A percentile compares a stretch with the other conserved stretches of the same genome.
Conservation (phyloP, 2,797 vertebrate genomes). For the Enteromius afrohamiltoni region DNA sequence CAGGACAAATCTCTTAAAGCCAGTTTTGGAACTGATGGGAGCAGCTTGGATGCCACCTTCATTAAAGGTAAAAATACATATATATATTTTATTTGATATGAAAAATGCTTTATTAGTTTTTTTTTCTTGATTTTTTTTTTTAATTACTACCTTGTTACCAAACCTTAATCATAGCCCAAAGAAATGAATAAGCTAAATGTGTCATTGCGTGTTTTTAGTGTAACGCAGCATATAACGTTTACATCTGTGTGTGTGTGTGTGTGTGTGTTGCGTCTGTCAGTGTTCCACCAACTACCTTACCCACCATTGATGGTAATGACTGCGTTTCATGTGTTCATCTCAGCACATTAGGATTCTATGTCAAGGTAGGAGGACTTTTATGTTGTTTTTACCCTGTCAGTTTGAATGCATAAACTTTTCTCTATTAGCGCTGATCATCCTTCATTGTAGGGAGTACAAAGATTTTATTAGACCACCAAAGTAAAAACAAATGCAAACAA, state of each 20-base stretch:
- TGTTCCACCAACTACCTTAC: not conserved
- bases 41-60: not conserved
- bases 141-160: not conserved
- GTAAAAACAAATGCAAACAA: conserved; percentile 33
- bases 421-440: not conserved
- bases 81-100: not conserved
- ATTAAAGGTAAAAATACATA: conserved; percentile 11
- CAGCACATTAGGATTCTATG: conserved; percentile 11
- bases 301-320: not conserved
- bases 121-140: not conserved
- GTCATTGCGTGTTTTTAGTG: not conserved
- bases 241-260: not conserved
- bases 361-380: conserved; percentile 8
- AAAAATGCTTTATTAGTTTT: not conserved
- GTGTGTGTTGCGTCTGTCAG: conserved; percentile 7
- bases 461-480: conserved; percentile 12
- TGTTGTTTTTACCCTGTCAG: not conserved
- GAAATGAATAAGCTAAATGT: not conserved
- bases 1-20: conserved; percentile 16
- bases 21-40: not conserved
- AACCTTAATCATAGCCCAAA: not conserved
- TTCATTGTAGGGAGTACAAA: conserved; percentile 35
- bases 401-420: not conserved
- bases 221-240: conserved; percentile 1
- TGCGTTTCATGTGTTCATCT: not conserved